Evolutionary conservation across 2,113 vertebrate genomes (phyloP), one percentile per base, ranked within the genome.

Genomic region (Prionailurus bengalensis): DNA sequence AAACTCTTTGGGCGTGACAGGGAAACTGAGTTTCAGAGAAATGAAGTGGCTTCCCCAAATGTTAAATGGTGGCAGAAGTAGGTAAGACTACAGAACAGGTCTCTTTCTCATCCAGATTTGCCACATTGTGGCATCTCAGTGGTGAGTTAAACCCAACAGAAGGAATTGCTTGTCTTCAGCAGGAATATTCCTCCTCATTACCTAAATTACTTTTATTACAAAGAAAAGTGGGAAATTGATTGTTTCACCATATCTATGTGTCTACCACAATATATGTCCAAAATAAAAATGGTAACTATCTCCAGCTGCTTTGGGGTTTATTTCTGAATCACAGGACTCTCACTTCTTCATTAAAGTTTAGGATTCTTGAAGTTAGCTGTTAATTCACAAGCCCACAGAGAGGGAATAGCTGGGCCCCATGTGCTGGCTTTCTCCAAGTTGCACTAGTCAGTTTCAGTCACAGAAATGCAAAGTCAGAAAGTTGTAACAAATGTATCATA

Each of bases 21-120:
- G 23, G 61, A 95, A 80, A 94, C 1, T 48, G 31, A 82, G 39
- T n/a, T 79, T 48, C 51, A 36, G 9, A 91, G 12, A 74, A 39
- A 88, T 25, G 1, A 65, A 36, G 3, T 3, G 17, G 5, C 21
- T 93, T 93, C 45, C 27, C 15, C 13, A n/a, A 68, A 2, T 81
- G 33, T 48, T 42, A 63, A 4, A 3, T 4, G 21, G 13, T 9
- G n/a, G 51, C 23, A 48, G 68, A 83, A 15, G 13, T 25, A 21
- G 45, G 17, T 13, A 1, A 19, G 1, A 10, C 14, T 3, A 1
- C 19, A 7, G 0, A 12, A 16, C 4, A 42, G 10, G 0, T 11
- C 25, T 36, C 5, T 17, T 51, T 19, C 12, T 79, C 15, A 23
- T 4, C 19, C 6, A 45, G 23, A 33, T 33, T 36, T 71, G 19